Conservation (phyloP, 2,797 vertebrate genomes). For the Chelonia mydas region DNA sequence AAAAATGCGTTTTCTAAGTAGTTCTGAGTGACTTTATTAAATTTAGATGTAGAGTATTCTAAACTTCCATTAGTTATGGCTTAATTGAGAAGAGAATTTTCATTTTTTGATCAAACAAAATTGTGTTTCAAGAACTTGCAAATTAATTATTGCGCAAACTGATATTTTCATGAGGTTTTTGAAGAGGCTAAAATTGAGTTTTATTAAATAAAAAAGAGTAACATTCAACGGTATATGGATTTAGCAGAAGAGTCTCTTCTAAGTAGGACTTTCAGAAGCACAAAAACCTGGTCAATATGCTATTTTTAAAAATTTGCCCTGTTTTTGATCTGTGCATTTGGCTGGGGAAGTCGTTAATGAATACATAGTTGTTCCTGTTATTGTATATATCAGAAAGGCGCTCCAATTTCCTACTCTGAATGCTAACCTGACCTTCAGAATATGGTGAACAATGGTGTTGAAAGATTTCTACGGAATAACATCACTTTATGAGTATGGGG, state of each 20-base stretch:
- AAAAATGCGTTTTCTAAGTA: slow-evolving; percentile 5
- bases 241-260: slow-evolving; percentile 19
- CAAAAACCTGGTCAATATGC: neutral
- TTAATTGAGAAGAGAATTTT: slow-evolving; percentile 63
- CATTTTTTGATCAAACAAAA: slow-evolving; percentile 62
- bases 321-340: neutral
- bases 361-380: neutral
- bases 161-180: slow-evolving; percentile 58
- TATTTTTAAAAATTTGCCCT: neutral
- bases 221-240: slow-evolving; percentile 11
- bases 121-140: slow-evolving; percentile 66
- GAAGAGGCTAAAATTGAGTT: slow-evolving; percentile 52
- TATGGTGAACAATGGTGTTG: neutral
- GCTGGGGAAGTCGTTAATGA: neutral
- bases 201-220: slow-evolving; percentile 53
- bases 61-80: slow-evolving; percentile 45
- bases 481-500: neutral
- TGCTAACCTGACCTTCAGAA: neutral
- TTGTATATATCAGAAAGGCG: neutral
- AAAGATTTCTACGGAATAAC: neutral
- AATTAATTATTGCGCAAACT: slow-evolving; percentile 66
- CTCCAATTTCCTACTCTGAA: rapidly evolving
- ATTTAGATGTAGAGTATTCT: slow-evolving; percentile 49
- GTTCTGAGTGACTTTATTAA: slow-evolving; percentile 48
- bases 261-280: slow-evolving; percentile 29